Base-by-base conservation (phyloP, 2,888 invertebrate genomes). In the Thereva nobilitata region DNA sequence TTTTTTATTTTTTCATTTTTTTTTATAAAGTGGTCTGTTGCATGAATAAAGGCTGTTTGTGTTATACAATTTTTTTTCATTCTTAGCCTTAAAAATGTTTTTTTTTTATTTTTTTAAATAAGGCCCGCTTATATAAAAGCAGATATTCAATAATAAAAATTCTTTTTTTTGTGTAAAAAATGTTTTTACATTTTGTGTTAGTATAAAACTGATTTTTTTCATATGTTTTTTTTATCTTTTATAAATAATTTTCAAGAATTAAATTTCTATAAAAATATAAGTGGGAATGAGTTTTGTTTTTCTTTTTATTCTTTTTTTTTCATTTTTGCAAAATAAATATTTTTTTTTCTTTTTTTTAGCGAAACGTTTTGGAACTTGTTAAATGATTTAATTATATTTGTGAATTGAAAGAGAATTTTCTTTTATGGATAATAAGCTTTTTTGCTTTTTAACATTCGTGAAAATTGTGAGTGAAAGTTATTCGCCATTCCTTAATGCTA, bases 1-100 rank as follows among this genome's bases (percentile, higher is more conserved):
- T 41, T 34, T n/a, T 23, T 23, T 23, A 23, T 23, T 23, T 23
- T 23, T 23, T 23, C 23, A 23, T 23, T 23, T 23, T 23, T 53
- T 53, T 53, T 50, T 61, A 61, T 61, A 61, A 61, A 61, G 61
- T 61, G 61, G 61, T 61, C 61, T 61, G 61, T 61, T 61, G 57
- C 47, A 47, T 59, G 57, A 59, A 47, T 59, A 59, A 59, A 59
- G 57, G 57, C 57, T 59, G 23, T 23, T 23, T 23, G 23, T 23
- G 23, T 23, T 23, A 23, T 59, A 59, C 35, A 59, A 37, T 59
- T 45, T 47, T 38, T 59, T 47, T 59, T 23, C 23, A 23, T 23
- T 47, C 47, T 12, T 59, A 38, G 57, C 57, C 57, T 59, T 59
- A 59, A 59, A 56, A 61, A 61, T 50, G 23, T 23, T 23, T 23